These are phyloP conservation scores for Saguinus imperator DNA, from an alignment of 2,113 vertebrate species.

Conservation along the genomic window DNA sequence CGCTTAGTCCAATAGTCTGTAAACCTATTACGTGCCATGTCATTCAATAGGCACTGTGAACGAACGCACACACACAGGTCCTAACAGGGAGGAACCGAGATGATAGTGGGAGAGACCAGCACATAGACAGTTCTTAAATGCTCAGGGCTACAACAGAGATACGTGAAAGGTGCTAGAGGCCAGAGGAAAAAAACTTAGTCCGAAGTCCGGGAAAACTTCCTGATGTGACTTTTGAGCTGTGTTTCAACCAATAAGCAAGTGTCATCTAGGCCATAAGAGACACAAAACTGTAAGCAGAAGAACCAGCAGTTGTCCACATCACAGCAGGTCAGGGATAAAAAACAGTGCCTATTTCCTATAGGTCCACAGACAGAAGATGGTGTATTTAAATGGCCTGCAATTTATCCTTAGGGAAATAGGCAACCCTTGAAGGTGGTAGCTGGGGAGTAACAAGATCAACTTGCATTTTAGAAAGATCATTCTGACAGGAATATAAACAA, in stretches of 20 bases:
- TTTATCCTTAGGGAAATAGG: not conserved
- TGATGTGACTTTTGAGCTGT: not conserved
- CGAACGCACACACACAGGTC: not conserved
- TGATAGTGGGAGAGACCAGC: not conserved
- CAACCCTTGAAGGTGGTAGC: not conserved
- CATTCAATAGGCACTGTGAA: not conserved
- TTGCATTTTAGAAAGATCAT: not conserved
- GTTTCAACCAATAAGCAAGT: not conserved
- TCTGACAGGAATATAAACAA: conserved; percentile 48
- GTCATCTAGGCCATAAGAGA: not conserved
- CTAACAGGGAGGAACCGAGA: not conserved
- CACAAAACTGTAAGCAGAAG: not conserved
- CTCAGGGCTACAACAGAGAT: not conserved
- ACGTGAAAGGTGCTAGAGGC: not conserved
- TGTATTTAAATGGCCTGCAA: not conserved
- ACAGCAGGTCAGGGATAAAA: not conserved
- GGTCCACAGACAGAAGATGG: not conserved
- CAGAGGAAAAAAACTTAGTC: not conserved
- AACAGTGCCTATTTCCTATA: not conserved
- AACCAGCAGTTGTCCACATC: not conserved
- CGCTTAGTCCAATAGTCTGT: not conserved
- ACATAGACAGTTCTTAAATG: not conserved
- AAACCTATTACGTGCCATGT: conserved; percentile 6
- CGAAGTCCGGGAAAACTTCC: not conserved
- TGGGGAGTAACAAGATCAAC: not conserved